These are phyloP conservation scores for Penaeus vannamei DNA, from an alignment of 1,140 invertebrate species.

Conservation along the genomic window DNA sequence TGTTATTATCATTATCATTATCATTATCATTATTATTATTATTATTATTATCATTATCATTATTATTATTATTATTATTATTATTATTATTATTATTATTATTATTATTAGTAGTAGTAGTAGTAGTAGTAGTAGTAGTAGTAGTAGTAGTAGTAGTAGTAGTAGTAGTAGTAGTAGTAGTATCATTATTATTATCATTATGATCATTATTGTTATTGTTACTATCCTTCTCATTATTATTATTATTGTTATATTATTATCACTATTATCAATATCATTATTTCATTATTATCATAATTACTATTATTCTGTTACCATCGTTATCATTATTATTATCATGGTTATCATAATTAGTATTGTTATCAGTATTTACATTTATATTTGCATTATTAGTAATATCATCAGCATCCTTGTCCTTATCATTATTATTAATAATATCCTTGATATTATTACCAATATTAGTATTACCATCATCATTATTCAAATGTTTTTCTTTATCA, in stretches of 20 bases:
- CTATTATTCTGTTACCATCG: neutral
- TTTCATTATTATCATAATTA: neutral
- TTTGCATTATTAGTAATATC: neutral
- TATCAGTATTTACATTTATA: neutral
- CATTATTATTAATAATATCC: neutral
- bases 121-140: too few species aligned
- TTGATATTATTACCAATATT: neutral
- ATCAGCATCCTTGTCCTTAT: neutral
- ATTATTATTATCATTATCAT: neutral
- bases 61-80: too few species aligned
- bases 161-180: too few species aligned
- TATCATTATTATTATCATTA: too few species aligned
- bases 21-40: neutral
- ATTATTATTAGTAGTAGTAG: too few species aligned
- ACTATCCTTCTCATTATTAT: too few species aligned
- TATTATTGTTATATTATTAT: too few species aligned
- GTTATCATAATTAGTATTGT: neutral
- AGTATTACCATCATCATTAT: neutral
- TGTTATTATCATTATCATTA: too few species aligned
- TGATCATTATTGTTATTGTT: too few species aligned
- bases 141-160: too few species aligned
- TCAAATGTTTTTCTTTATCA: too few species aligned
- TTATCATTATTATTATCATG: neutral
- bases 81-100: too few species aligned
- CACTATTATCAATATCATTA: neutral